Conservation (phyloP, 2,113 vertebrate genomes). For the Girardinichthys multiradiatus region DNA sequence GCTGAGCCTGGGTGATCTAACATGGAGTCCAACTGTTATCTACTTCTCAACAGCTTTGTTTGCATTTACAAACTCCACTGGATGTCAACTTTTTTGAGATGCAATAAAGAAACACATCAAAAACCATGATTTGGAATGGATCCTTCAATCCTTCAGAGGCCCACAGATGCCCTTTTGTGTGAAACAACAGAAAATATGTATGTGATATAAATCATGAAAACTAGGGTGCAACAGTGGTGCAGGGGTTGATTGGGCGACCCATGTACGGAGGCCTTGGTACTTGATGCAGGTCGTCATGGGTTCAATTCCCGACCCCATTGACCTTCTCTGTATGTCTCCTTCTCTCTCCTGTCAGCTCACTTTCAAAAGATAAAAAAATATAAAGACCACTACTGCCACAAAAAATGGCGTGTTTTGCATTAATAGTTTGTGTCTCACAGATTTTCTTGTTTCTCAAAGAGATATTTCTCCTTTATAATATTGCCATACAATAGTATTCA, state of each 20-base stretch:
- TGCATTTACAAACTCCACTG: conserved; percentile 66
- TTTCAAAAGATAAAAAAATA: no score
- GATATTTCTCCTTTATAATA: neutral
- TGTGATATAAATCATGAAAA: neutral
- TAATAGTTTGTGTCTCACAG: neutral
- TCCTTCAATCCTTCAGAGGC: neutral
- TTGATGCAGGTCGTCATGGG: no score
- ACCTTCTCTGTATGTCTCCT: no score
- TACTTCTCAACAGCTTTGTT: conserved; percentile 68
- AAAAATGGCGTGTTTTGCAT: no score
- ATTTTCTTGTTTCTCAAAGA: neutral
- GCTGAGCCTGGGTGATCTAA: conserved; percentile 45
- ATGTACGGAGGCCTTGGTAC: no score
- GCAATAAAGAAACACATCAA: conserved; percentile 46
- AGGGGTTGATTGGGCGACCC: no score
- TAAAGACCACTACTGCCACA: no score
- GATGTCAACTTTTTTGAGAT: conserved; percentile 45
- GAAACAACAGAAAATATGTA: neutral
- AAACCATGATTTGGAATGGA: neutral
- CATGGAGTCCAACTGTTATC: conserved; percentile 71
- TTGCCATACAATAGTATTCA: neutral
- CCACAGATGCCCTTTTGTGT: neutral
- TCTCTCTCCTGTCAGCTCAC: no score
- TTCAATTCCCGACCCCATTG: no score
- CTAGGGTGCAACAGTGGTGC: no score